A percentile compares a stretch with the other conserved stretches of the same genome.
These are phyloP conservation scores for Drosophila mulleri DNA, from an alignment of 2,888 invertebrate genomes.

Conservation along the genomic window DNA sequence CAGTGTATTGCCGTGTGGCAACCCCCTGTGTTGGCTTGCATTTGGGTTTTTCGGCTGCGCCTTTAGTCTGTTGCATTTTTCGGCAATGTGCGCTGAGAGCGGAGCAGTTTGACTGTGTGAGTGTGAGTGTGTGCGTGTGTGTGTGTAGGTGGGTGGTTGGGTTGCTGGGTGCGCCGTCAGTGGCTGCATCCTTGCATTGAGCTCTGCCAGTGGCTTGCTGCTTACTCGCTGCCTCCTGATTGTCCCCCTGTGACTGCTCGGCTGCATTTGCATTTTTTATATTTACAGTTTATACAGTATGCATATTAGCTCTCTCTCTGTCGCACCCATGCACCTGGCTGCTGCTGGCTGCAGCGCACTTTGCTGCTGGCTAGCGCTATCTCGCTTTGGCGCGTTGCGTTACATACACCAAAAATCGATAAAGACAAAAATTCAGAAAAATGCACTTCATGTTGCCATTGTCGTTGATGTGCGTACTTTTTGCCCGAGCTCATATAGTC, in stretches of 20 bases:
- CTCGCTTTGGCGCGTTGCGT: conserved; percentile 15
- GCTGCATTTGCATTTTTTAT: conserved; percentile 76
- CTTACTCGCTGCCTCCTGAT: conserved; percentile 26
- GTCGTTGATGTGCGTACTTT: conserved; percentile 42
- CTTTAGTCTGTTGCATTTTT: conserved; percentile 58
- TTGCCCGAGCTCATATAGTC: conserved; percentile 27
- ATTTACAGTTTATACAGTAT: conserved; percentile 58
- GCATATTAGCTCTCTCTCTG: conserved; percentile 17
- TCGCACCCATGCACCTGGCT: conserved; percentile 1
- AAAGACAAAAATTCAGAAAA: conserved; percentile 61
- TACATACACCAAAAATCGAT: conserved; percentile 64
- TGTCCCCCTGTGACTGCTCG: conserved; percentile 30
- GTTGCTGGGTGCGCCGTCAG: not conserved
- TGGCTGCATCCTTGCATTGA: conserved; percentile 48
- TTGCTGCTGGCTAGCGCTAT: conserved; percentile 18
- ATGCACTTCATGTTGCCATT: conserved; percentile 64
- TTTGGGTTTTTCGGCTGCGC: conserved; percentile 31
- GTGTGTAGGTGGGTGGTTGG: not conserved
- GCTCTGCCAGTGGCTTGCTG: conserved; percentile 7
- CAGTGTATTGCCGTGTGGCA: conserved; percentile 34
- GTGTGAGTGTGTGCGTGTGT: not conserved
- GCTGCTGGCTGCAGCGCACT: conserved; percentile 19
- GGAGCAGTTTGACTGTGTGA: not conserved
- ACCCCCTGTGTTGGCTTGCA: conserved; percentile 29
- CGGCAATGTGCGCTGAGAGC: conserved; percentile 22